Evolutionary conservation across 2,113 vertebrate species (phyloP).

Genomic region (Peromyscus californicus): DNA sequence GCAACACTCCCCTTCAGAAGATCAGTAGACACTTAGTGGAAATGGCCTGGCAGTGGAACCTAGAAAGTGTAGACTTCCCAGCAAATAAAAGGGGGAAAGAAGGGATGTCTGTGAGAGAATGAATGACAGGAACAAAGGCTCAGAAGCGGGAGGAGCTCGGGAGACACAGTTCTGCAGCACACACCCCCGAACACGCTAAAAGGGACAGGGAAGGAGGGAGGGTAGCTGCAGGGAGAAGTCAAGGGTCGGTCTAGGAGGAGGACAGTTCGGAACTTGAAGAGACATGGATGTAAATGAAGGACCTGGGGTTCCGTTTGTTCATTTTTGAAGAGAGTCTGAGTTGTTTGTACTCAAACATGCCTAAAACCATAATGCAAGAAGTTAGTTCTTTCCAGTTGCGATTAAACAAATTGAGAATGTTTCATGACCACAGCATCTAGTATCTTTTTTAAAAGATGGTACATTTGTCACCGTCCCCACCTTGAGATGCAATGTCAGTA

Average conservation of each 20-base stretch:
- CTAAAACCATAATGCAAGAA: background rate
- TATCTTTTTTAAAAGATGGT: background rate
- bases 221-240: background rate
- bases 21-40: background rate
- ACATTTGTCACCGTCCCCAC: background rate
- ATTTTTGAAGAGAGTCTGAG: background rate
- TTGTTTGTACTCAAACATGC: background rate
- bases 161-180: background rate
- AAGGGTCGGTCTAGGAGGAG: background rate
- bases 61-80: background rate
- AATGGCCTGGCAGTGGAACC: background rate
- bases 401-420: background rate
- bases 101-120: background rate
- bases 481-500: background rate
- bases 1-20: background rate
- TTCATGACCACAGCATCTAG: background rate
- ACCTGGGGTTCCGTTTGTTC: background rate
- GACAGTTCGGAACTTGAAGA: background rate
- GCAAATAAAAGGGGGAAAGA: background rate
- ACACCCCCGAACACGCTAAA: background rate
- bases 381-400: background rate
- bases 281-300: background rate
- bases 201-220: background rate
- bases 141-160: background rate
- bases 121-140: background rate